A percentile compares a stretch with the other conserved stretches of the same genome.
phyloP scores from a whole-genome alignment of 1,140 invertebrate genomes.

The Cylas formicarius region DNA sequence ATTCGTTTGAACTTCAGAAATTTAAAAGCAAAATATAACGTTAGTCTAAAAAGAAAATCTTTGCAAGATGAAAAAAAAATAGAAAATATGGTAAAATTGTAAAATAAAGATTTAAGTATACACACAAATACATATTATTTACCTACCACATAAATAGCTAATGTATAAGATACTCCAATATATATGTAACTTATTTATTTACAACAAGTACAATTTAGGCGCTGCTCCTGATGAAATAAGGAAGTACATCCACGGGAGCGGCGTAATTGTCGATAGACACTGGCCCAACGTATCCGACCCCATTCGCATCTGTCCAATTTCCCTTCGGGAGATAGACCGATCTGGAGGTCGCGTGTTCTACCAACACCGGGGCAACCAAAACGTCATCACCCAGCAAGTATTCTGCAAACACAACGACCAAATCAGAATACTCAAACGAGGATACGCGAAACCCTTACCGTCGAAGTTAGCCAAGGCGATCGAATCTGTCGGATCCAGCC shows the following conservation, averaged over 20 bases:
- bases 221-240: slow-evolving; percentile 55
- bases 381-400: slow-evolving; percentile 75
- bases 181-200: too few relatives aligned
- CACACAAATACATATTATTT: too few relatives aligned
- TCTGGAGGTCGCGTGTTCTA: slow-evolving; percentile 54
- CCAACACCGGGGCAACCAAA: slow-evolving; percentile 73
- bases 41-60: too few relatives aligned
- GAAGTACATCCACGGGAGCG: slow-evolving; percentile 58
- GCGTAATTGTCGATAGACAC: slow-evolving; percentile 57
- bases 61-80: too few relatives aligned
- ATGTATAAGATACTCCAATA: too few relatives aligned
- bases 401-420: slow-evolving; percentile 50
- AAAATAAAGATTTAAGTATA: too few relatives aligned
- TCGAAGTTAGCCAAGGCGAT: slow-evolving; percentile 24
- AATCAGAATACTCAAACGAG: background rate
- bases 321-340: slow-evolving; percentile 74
- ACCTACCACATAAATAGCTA: too few relatives aligned
- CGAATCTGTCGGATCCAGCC: slow-evolving; percentile 66
- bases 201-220: too few relatives aligned
- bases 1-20: too few relatives aligned
- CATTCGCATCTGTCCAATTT: slow-evolving; percentile 55
- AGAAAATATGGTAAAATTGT: too few relatives aligned
- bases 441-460: slow-evolving; percentile 9
- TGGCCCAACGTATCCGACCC: slow-evolving; percentile 49
- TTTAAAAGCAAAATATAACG: too few relatives aligned